Base-by-base conservation (phyloP, 2,797 vertebrate species). In the Sphaeramia orbicularis region DNA sequence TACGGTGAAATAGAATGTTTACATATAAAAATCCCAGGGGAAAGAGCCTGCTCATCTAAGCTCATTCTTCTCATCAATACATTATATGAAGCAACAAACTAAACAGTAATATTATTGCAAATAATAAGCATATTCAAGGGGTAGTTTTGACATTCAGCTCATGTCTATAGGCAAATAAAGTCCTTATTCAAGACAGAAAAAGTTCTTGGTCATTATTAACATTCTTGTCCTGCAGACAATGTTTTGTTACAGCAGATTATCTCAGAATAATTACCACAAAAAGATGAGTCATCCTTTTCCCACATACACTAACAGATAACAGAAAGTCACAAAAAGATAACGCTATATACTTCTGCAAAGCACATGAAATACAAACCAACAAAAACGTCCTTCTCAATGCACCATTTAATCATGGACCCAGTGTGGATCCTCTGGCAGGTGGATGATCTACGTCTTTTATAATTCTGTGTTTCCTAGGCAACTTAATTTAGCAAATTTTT, bases 231-330 rank as follows among this genome's bases (percentile, higher is more conserved):
- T 68, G 72, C 74, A 79, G 71, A 82, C 72, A 76, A 58, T 71
- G 63, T 77, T 79, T 88, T 57, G 64, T 75, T 84, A 53, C 68
- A 78, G 72, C 75, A 76, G 71, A 76, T 86, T 87, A 81, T 87
- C 60, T 65, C 68, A 78, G 7, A 32, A 59, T 79, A 79, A 84
- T 90, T 83, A 88, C 68, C 58, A 65, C 57, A 36, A 43, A 75
- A 61, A 27, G 44, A 83, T 75, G 32, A 84, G 67, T 85, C 73
- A 53, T 55, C 45, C 15, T 36, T 48, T 74, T 65, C 51, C 60
- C 50, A 51, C 49, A 37, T 13, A n/a, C 61, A 14, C 16, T 19
- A 16, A 58, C 55, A 81, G 75, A 83, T 69, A 74, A 74, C 44
- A 60, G 50, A 79, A 27, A 45, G 45, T 65, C 24, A 32, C 6